A percentile compares a stretch with the other conserved stretches of the same genome.
Evolutionary conservation across 37 sponge, comb jelly and placozoan genomes (phyloP).

Genomic region (Cliona cf. orientalis): DNA sequence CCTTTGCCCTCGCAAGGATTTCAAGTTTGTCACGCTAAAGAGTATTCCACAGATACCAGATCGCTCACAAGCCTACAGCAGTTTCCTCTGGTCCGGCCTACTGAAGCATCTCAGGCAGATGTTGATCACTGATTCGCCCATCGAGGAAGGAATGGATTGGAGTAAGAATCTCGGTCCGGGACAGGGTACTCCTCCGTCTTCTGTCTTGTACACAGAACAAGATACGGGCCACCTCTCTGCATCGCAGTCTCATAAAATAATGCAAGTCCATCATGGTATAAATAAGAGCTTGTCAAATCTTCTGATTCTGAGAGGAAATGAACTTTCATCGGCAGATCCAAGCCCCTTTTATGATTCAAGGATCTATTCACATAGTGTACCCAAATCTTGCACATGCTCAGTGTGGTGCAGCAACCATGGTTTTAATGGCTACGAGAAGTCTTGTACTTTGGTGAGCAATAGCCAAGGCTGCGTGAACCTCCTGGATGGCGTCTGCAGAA

Average conservation of each 20-base stretch:
- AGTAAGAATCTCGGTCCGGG: background rate
- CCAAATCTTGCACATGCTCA: slow-evolving; percentile 10
- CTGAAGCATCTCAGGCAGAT: slow-evolving; percentile 85
- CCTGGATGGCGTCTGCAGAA: slow-evolving; percentile 47
- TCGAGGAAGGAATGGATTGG: slow-evolving; percentile 89
- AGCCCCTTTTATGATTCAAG: slow-evolving; percentile 27
- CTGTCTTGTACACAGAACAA: background rate
- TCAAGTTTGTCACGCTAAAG: slow-evolving; percentile 74
- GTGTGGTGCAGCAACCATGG: slow-evolving; percentile 39
- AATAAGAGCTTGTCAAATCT: slow-evolving; percentile 69
- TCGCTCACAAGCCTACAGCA: slow-evolving; percentile 65
- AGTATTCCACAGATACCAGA: slow-evolving; percentile 75
- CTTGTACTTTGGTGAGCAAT: slow-evolving; percentile 68
- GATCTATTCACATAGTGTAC: slow-evolving; percentile 47
- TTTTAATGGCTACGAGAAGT: slow-evolving; percentile 85
- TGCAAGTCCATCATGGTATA: background rate
- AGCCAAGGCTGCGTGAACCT: slow-evolving; percentile 64
- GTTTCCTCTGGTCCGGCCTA: slow-evolving; percentile 79
- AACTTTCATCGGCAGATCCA: slow-evolving; percentile 32
- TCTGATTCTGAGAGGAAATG: slow-evolving; percentile 72
- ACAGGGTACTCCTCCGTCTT: background rate
- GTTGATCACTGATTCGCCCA: slow-evolving; percentile 71
- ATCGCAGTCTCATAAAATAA: background rate
- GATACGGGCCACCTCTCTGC: background rate
- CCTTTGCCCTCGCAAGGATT: slow-evolving; percentile 65